These are phyloP conservation scores for Vanessa tameamea DNA, from an alignment of 1,140 invertebrate species.

Conservation along the genomic window DNA sequence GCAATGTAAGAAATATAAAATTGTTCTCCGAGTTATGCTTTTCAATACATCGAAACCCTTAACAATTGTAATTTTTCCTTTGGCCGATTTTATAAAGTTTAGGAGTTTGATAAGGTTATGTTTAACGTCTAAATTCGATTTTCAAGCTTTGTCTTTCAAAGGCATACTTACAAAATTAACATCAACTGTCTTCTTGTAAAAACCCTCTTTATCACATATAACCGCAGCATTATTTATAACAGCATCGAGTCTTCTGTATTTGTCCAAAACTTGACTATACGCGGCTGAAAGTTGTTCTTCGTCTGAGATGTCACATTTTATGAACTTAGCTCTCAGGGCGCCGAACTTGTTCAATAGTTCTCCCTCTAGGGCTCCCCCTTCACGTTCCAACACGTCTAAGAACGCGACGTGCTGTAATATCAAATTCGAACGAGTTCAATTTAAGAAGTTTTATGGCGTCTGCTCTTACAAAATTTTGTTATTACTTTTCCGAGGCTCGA, in stretches of 20 bases:
- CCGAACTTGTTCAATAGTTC: slow-evolving; percentile 67
- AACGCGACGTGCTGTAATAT: slow-evolving; percentile 68
- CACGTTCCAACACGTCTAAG: slow-evolving; percentile 61
- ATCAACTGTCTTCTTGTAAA: slow-evolving; percentile 64
- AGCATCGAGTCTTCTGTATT: slow-evolving; percentile 83
- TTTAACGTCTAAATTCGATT: slow-evolving; percentile 27
- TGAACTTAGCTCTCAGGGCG: slow-evolving; percentile 68
- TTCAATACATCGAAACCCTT: too few species aligned
- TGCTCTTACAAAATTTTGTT: slow-evolving; percentile 22
- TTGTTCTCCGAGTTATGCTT: too few species aligned
- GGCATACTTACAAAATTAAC: slow-evolving; percentile 72
- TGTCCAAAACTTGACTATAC: slow-evolving; percentile 82
- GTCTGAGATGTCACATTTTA: slow-evolving; percentile 85
- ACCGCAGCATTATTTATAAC: slow-evolving; percentile 86
- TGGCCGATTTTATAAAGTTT: not conserved
- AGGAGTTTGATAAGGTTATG: slow-evolving; percentile 9
- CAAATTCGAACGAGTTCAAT: slow-evolving; percentile 30
- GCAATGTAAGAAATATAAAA: slow-evolving; percentile 5
- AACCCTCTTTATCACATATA: slow-evolving; percentile 49
- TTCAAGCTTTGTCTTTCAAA: slow-evolving; percentile 9
- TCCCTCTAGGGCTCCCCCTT: slow-evolving; percentile 58
- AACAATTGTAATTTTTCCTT: too few species aligned
- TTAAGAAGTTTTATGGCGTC: slow-evolving; percentile 32
- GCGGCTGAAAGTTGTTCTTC: slow-evolving; percentile 83
- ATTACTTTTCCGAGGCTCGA: slow-evolving; percentile 17